A percentile compares a stretch with the other conserved stretches of the same genome.
These are phyloP conservation scores for Thripadectes ignobilis DNA, from an alignment of 2,797 vertebrate species.

Conservation along the genomic window DNA sequence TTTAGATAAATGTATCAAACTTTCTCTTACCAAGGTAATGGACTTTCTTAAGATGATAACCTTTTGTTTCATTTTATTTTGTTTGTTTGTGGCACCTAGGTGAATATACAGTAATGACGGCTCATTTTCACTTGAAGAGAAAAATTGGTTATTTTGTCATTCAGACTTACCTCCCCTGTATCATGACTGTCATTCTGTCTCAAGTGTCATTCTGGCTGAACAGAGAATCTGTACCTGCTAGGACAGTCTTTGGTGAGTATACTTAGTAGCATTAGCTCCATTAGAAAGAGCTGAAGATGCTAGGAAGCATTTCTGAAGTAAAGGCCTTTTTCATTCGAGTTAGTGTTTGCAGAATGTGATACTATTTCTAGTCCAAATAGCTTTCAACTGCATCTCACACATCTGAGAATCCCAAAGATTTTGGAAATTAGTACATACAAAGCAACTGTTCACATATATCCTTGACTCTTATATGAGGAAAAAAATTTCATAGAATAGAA, in stretches of 20 bases:
- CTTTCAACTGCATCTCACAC: background rate
- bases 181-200: constrained; percentile 99
- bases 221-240: constrained; percentile 95
- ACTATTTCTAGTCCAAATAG: background rate
- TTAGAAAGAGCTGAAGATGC: background rate
- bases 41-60: background rate
- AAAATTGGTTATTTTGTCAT: constrained; percentile 99
- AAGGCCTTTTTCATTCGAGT: background rate
- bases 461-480: background rate
- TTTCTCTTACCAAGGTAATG: background rate
- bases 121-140: constrained; percentile 98
- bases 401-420: background rate
- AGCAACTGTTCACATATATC: background rate
- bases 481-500: background rate
- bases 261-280: background rate
- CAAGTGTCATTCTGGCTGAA: constrained; percentile 99
- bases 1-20: background rate
- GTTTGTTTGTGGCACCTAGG: constrained; percentile 77
- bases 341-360: background rate
- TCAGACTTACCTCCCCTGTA: constrained; percentile 97
- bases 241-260: constrained; percentile 96
- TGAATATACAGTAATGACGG: constrained; percentile 99
- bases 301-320: background rate
- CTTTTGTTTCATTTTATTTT: background rate
- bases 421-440: background rate